phyloP scores from a whole-genome alignment of 2,888 invertebrate genomes.

The Bellardia pandia region DNA sequence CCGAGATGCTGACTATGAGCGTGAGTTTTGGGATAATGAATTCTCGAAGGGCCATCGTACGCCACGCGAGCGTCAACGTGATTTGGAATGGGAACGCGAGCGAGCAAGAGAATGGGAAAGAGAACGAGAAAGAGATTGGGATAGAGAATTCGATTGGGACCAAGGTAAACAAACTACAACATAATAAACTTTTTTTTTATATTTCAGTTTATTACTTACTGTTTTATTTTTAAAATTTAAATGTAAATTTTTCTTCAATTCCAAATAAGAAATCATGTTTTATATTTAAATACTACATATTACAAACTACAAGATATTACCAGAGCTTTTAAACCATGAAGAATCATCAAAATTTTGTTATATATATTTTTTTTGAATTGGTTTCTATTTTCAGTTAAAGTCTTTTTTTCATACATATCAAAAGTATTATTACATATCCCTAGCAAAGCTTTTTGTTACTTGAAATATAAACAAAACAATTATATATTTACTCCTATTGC shows the following conservation, averaged over 20 bases:
- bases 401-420: background rate
- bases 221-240: slow-evolving; percentile 15
- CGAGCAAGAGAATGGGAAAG: slow-evolving; percentile 83
- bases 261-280: background rate
- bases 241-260: slow-evolving; percentile 24
- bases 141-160: slow-evolving; percentile 84
- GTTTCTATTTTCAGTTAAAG: background rate
- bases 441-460: slow-evolving; percentile 26
- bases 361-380: slow-evolving; percentile 31
- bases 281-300: slow-evolving; percentile 8
- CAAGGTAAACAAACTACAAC: slow-evolving; percentile 80
- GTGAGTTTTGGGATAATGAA: slow-evolving; percentile 82
- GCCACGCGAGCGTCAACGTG: slow-evolving; percentile 79
- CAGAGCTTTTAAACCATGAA: slow-evolving; percentile 24
- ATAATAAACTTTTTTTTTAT: slow-evolving; percentile 47
- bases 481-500: background rate
- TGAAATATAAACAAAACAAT: background rate
- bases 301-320: slow-evolving; percentile 33
- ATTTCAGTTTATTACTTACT: slow-evolving; percentile 45
- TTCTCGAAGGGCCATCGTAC: slow-evolving; percentile 79
- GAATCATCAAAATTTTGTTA: slow-evolving; percentile 23
- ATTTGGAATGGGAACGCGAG: slow-evolving; percentile 83
- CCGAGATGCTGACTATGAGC: slow-evolving; percentile 76
- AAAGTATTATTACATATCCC: background rate
- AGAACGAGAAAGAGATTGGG: slow-evolving; percentile 84